These are phyloP conservation scores for Onychostruthus taczanowskii DNA, from an alignment of 2,113 vertebrate species.

Conservation along the genomic window DNA sequence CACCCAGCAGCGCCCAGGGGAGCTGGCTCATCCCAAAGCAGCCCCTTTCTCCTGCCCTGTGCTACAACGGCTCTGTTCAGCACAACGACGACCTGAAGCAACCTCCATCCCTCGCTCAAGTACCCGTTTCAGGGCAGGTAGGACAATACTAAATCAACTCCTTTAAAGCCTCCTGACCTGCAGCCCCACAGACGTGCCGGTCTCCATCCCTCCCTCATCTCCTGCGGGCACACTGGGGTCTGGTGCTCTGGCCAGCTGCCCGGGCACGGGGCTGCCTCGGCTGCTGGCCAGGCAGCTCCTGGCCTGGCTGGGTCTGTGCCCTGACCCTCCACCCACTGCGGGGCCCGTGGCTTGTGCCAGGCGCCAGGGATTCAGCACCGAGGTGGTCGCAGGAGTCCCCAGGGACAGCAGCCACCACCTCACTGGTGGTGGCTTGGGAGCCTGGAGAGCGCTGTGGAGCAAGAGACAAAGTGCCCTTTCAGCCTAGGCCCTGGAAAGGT, in stretches of 20 bases:
- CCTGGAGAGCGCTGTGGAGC: background rate
- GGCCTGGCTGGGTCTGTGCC: background rate
- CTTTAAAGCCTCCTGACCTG: conserved; percentile 7
- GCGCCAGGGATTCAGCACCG: conserved; percentile 58
- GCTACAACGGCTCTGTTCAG: conserved; percentile 20
- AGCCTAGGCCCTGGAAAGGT: conserved; percentile 57
- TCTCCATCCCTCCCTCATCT: conserved; percentile 17
- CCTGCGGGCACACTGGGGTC: background rate
- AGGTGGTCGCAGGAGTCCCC: conserved; percentile 51
- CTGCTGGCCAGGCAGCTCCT: background rate
- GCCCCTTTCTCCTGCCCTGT: background rate
- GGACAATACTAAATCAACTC: conserved; percentile 48
- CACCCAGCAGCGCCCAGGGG: background rate
- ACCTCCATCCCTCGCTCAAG: conserved; percentile 28
- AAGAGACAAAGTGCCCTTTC: conserved; percentile 75
- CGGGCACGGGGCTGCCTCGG: background rate
- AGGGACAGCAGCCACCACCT: background rate
- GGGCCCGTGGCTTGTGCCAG: background rate
- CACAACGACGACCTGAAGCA: background rate
- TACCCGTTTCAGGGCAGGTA: conserved; percentile 15
- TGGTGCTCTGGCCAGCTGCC: background rate
- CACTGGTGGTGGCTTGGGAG: conserved; percentile 36
- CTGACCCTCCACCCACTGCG: background rate
- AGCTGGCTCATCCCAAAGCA: background rate
- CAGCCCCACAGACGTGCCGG: background rate